Evolutionary conservation across 2,888 invertebrate genomes (phyloP), one percentile per base, ranked within the genome.

Genomic region (Apantesis nais): DNA sequence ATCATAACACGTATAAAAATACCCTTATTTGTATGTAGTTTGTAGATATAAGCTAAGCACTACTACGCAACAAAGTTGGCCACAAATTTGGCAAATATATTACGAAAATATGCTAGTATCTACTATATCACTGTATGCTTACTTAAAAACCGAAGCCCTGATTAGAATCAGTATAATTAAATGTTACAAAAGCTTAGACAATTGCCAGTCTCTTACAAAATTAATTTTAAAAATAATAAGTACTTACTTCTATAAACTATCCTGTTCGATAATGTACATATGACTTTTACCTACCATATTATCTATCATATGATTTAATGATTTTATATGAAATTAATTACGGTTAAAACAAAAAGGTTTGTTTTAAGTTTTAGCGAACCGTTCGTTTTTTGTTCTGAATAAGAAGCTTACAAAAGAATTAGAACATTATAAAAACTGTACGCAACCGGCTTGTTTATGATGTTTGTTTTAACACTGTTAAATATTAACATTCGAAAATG

Each of bases 1-100:
- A 19, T 44, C 44, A 44, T 41, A 31, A 63, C 29, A 44, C 44
- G 14, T 44, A 44, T 44, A 63, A 63, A 63, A 63, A 63, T 44
- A 44, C 44, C 12, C 44, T 44, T 31, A 29, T 63, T 29, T 41
- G 12, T 44, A 31, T 44, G 48, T 16, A 65, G 58, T 60, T 39
- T 48, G 19, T 58, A 31, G 29, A 52, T 12, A 41, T 62, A 68
- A 66, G 69, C 76, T 80, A 70, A 73, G 74, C 78, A 4, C 64
- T 58, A 70, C 61, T 62, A 67, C 58, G 65, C 61, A 19, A 39
- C 19, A 67, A 67, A 8, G 66, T 81, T 80, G 75, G 79, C 81
- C 74, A 77, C 72, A 67, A 68, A 70, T 72, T 80, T 80, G 79
- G 81, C 79, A 74, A 73, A 79, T 71, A 73, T 62, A 69, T 68